A percentile compares a stretch with the other conserved stretches of the same genome.
These are phyloP conservation scores for Neodon shergylaensis DNA, from an alignment of 2,113 vertebrate species.

Conservation along the genomic window DNA sequence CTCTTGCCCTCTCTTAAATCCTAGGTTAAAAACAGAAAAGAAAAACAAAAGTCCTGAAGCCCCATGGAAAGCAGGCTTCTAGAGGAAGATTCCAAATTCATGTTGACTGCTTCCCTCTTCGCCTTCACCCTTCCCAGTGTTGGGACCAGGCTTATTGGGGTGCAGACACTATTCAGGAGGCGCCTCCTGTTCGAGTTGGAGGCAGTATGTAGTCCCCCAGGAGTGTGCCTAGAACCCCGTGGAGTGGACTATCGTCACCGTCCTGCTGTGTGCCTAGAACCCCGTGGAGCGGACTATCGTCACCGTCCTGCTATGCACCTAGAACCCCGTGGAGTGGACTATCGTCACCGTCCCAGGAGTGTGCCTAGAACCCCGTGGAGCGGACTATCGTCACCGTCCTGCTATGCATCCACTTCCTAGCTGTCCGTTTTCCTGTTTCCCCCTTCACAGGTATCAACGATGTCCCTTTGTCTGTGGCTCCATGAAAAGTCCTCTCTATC, in stretches of 20 bases:
- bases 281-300: background rate
- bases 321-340: background rate
- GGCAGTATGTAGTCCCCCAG: too few species aligned
- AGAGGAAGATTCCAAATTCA: background rate
- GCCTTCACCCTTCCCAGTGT: background rate
- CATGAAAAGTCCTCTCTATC: background rate
- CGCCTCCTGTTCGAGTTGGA: background rate
- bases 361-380: background rate
- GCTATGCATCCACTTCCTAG: background rate
- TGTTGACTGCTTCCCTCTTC: background rate
- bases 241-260: background rate
- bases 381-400: background rate
- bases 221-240: background rate
- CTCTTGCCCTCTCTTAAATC: background rate
- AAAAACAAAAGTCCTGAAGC: background rate
- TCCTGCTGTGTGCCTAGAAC: background rate
- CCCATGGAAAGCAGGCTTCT: background rate
- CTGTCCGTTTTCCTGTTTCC: background rate
- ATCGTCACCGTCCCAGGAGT: too few species aligned
- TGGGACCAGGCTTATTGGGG: too few species aligned
- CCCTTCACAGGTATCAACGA: background rate
- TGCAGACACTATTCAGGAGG: background rate
- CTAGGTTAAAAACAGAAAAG: background rate
- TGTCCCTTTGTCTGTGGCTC: background rate
- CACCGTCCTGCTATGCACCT: background rate